phyloP scores from a whole-genome alignment of 1,140 invertebrate genomes.

The Pseudomyrmex pallidus region DNA sequence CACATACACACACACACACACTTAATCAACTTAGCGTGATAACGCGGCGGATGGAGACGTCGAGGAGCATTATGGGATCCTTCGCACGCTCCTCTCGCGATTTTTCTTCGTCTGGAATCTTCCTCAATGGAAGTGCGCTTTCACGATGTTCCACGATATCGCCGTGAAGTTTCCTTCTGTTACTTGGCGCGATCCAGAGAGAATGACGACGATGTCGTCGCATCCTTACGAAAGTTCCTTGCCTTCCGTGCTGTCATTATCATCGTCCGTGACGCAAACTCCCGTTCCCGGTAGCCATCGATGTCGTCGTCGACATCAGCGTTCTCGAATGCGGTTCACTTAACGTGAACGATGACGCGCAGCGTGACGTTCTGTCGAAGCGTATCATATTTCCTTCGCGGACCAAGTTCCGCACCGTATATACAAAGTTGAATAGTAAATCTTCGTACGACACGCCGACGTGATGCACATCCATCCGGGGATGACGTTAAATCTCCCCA shows the following conservation, averaged over 20 bases:
- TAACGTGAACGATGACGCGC: conserved; percentile 5
- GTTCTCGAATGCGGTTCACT: conserved; percentile 30
- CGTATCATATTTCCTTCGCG: conserved; percentile 29
- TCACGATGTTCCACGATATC: conserved; percentile 7
- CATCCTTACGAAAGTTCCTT: background rate
- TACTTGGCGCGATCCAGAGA: conserved; percentile 27
- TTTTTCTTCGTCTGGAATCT: background rate
- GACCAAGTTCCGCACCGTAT: conserved; percentile 17
- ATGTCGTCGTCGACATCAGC: conserved; percentile 20
- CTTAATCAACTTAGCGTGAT: conserved; percentile 57
- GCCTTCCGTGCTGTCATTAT: conserved; percentile 20
- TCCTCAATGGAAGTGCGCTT: background rate
- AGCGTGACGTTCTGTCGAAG: conserved; percentile 21
- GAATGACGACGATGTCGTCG: background rate
- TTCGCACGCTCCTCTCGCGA: conserved; percentile 26
- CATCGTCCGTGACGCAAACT: conserved; percentile 13
- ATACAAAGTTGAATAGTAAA: conserved; percentile 41
- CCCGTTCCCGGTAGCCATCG: background rate
- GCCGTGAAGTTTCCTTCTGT: conserved; percentile 25
- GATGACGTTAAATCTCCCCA: conserved; percentile 30
- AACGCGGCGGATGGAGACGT: conserved; percentile 36
- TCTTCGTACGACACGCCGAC: conserved; percentile 14
- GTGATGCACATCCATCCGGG: conserved; percentile 19
- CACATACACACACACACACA: background rate
- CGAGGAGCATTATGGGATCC: conserved; percentile 34